Conservation (phyloP, 2,888 invertebrate species). For the Stenodema calcarata region DNA sequence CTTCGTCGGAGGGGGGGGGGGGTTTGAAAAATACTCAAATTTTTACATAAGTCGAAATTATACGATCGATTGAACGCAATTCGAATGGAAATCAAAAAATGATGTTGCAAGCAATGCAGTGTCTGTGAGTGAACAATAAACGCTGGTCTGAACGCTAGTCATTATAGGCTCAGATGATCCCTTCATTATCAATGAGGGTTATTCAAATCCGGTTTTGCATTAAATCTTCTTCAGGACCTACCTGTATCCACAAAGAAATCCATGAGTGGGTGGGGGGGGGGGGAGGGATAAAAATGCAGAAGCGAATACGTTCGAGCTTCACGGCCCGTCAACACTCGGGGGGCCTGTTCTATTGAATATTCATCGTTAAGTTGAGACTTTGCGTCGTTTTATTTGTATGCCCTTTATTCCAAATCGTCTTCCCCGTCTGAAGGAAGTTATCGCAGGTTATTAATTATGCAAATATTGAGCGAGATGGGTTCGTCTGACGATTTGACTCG, state of each 20-base stretch:
- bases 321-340: background rate
- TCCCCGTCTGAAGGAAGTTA: background rate
- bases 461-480: background rate
- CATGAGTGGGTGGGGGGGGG: background rate
- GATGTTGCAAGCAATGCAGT: too few relatives aligned
- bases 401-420: background rate
- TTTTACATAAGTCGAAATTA: too few relatives aligned
- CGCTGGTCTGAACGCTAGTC: too few relatives aligned
- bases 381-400: background rate
- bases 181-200: background rate
- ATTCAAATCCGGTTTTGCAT: background rate
- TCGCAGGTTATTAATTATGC: constrained; percentile 30
- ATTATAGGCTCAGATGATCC: background rate
- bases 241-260: background rate
- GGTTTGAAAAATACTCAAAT: too few relatives aligned
- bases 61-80: too few relatives aligned
- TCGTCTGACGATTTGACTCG: background rate
- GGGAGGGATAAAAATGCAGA: background rate
- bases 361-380: background rate
- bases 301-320: background rate
- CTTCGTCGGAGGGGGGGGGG: too few relatives aligned
- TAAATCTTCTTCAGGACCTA: background rate
- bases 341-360: background rate
- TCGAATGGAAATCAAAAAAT: too few relatives aligned
- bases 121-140: too few relatives aligned